Evolutionary conservation across 1,140 invertebrate genomes (phyloP).

Genomic region (Himalopsyche phryganea): DNA sequence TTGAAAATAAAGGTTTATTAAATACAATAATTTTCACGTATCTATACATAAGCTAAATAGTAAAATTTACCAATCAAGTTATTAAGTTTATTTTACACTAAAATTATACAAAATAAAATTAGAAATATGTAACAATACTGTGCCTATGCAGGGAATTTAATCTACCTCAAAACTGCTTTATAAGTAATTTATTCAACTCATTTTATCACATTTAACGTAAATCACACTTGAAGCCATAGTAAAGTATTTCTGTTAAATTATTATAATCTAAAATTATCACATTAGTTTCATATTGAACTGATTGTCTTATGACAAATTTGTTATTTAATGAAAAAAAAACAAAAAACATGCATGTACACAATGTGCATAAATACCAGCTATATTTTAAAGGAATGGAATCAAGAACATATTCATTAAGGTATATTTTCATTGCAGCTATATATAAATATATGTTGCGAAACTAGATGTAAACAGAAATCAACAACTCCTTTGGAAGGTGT

Average conservation of each 20-base stretch:
- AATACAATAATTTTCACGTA: constrained; percentile 19
- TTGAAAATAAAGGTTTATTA: constrained; percentile 26
- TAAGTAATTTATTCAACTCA: background rate
- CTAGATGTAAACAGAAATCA: too few species aligned
- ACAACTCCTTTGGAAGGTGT: too few species aligned
- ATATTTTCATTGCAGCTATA: too few species aligned
- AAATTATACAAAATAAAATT: constrained; percentile 1
- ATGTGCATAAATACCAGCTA: too few species aligned
- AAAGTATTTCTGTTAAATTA: background rate
- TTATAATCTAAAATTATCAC: too few species aligned
- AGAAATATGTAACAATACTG: background rate
- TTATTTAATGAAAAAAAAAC: too few species aligned
- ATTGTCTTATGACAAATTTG: background rate
- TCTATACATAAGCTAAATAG: background rate
- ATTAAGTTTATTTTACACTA: background rate
- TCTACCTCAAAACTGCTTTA: too few species aligned
- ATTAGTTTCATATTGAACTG: background rate
- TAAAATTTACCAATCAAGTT: too few species aligned
- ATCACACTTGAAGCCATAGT: constrained; percentile 9
- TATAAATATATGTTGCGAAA: too few species aligned
- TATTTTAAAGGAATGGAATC: too few species aligned
- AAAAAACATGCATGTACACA: too few species aligned
- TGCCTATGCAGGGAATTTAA: background rate
- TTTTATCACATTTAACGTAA: constrained; percentile 22
- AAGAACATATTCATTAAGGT: too few species aligned